These are phyloP conservation scores for Syngnathus acus DNA, from an alignment of 2,797 vertebrate genomes.

Conservation along the genomic window DNA sequence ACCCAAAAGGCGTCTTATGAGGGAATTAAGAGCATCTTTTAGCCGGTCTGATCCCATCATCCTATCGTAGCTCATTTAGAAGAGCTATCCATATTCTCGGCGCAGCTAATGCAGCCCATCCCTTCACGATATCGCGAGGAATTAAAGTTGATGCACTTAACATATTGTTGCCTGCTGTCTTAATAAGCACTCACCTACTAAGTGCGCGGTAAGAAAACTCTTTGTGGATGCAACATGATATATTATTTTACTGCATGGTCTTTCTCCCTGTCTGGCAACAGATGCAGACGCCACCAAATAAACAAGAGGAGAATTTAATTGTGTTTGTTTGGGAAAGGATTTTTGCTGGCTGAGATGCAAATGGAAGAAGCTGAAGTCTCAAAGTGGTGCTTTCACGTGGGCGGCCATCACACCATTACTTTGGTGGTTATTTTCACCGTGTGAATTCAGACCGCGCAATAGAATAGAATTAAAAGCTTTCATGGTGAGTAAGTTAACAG, in stretches of 20 bases:
- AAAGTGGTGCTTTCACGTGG: not conserved
- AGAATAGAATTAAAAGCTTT: not conserved
- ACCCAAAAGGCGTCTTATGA: conserved; percentile 28
- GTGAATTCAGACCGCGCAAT: not conserved
- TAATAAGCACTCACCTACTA: not conserved
- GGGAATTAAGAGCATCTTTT: conserved; percentile 41
- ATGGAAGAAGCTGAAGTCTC: conserved; percentile 11
- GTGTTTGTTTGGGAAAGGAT: conserved; percentile 4
- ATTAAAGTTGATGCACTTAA: not conserved
- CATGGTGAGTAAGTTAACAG: not conserved
- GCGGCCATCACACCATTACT: not conserved
- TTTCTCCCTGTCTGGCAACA: conserved; percentile 27
- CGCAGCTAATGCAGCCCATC: not conserved
- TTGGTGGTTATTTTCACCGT: not conserved
- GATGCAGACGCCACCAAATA: conserved; percentile 23
- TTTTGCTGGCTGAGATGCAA: conserved; percentile 13
- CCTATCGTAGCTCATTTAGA: conserved; percentile 40
- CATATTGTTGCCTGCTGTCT: not conserved
- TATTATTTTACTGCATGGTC: conserved; percentile 10
- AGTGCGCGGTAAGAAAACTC: not conserved
- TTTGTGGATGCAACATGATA: conserved; percentile 12
- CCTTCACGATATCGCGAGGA: not conserved
- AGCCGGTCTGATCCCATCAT: conserved; percentile 45
- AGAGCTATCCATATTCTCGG: conserved; percentile 32
- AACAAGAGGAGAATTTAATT: conserved; percentile 18